These are phyloP conservation scores for Vireo altiloquus DNA, from an alignment of 2,113 vertebrate genomes.

Conservation along the genomic window DNA sequence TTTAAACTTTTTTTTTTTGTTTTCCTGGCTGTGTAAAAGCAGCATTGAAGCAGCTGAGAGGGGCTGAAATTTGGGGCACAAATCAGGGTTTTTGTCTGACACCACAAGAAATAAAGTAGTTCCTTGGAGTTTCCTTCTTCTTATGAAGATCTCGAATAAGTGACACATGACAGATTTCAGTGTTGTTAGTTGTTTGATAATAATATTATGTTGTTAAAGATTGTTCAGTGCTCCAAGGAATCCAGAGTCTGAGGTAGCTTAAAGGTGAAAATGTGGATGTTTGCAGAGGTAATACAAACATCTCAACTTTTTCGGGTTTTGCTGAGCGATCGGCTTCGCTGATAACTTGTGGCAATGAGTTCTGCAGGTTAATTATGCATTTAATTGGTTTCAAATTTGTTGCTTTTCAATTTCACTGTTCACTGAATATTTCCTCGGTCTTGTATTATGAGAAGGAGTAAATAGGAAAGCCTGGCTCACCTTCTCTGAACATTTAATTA, in stretches of 20 bases:
- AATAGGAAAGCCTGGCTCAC: conserved; percentile 17
- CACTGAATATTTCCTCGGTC: conserved; percentile 45
- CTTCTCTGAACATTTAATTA: conserved; percentile 43
- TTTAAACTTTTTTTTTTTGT: not conserved
- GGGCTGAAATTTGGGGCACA: not conserved
- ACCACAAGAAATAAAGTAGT: rapidly evolving
- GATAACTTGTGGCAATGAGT: conserved; percentile 50
- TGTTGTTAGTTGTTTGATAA: not conserved
- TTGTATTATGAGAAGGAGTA: conserved; percentile 32
- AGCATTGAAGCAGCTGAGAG: not conserved
- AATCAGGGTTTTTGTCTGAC: not conserved
- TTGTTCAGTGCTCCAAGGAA: not conserved
- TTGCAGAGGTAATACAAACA: not conserved
- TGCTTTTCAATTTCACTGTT: conserved; percentile 73
- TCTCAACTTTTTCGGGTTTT: not conserved
- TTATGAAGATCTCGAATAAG: rapidly evolving
- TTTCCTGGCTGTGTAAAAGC: not conserved
- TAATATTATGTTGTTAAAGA: no score
- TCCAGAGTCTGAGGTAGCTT: not conserved
- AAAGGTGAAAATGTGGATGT: not conserved
- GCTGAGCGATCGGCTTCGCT: not conserved
- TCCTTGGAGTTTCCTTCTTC: not conserved
- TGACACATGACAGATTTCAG: not conserved
- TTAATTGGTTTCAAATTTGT: conserved; percentile 69
- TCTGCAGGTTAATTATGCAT: conserved; percentile 67